Base-by-base conservation (phyloP, 1,140 invertebrate genomes). In the Oryzaephilus surinamensis region DNA sequence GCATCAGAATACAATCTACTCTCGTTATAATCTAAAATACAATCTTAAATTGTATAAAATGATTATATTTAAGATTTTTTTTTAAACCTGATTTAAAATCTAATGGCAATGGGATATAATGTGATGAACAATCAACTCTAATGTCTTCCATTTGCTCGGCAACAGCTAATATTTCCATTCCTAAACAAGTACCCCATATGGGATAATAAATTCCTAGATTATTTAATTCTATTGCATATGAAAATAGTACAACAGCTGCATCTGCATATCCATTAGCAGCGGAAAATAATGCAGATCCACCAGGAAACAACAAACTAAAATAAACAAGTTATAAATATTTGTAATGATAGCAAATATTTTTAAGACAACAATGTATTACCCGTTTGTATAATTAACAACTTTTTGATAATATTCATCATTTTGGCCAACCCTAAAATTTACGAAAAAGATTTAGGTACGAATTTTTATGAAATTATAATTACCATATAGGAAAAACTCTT, bases 181-280 rank as follows among this genome's bases (percentile, higher is more conserved):
- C 90, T 4, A 91, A 66, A 58, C 92, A 95, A 6, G 83, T 91
- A 2, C 86, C 90, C 68, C 87, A 84, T 17, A 95, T 63, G 0
- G 90, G 90, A 57, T 91, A 91, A 52, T 79, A 80, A 40, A 76
- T 73, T 6, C 79, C 81, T 1, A 67, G 60, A 8, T 79, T 57
- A 52, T 91, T 90, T n/a, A 79, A 60, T 45, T 72, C 50, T 26
- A 73, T 62, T 0, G 84, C 84, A 17, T 78, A 65, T 13, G 76
- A 68, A 39, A 68, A 73, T 38, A 93, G 73, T 34, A 73, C 65
- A 43, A 72, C 63, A 2, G 77, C 86, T 4, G 86, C 78, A 34
- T 79, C 76, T 0, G 72, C 78, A 57, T 84, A 91, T 3, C 83
- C 84, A 32, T 73, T 57, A 0, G 64, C 69, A 34, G 70, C 53